Percentiles rank a stretch among this genome's conserved stretches.
Evolutionary conservation across 2,797 vertebrate species (phyloP).

Genomic region (Ibycter americanus): DNA sequence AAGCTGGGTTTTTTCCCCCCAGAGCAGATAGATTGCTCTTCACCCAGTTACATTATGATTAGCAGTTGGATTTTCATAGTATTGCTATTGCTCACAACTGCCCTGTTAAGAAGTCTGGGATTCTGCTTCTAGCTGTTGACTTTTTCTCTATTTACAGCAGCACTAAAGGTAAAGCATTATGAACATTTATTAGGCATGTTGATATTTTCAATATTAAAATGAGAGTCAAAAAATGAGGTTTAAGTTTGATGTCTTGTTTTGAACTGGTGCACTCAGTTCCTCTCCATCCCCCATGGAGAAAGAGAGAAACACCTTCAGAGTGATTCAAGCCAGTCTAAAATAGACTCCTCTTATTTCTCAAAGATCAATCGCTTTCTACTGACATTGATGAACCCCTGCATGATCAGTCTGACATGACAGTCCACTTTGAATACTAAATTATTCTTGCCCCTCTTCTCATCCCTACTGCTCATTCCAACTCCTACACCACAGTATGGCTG

Average conservation of each 20-base stretch:
- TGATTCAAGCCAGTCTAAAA: slow-evolving; percentile 38
- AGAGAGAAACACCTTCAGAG: slow-evolving; percentile 33
- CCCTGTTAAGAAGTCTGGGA: neutral
- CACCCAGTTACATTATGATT: neutral
- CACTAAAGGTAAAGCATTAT: neutral
- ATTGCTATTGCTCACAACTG: neutral
- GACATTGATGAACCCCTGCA: neutral
- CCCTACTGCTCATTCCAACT: neutral
- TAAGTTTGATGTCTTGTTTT: neutral
- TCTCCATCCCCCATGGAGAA: neutral
- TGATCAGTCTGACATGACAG: slow-evolving; percentile 9
- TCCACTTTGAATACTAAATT: slow-evolving; percentile 11
- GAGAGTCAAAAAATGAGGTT: neutral
- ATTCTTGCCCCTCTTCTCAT: slow-evolving; percentile 47
- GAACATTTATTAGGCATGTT: neutral
- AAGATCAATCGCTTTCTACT: slow-evolving; percentile 42
- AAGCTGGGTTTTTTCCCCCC: rapidly evolving
- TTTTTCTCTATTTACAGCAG: neutral
- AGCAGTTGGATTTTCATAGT: neutral
- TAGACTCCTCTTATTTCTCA: slow-evolving; percentile 20
- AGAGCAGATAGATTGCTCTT: neutral
- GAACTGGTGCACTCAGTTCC: neutral
- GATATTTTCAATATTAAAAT: neutral
- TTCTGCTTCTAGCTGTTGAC: neutral
- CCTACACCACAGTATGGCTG: neutral